Percentiles rank a stretch among this genome's conserved stretches.
These are phyloP conservation scores for Todiramphus chloris DNA, from an alignment of 2,113 vertebrate species.

Conservation along the genomic window DNA sequence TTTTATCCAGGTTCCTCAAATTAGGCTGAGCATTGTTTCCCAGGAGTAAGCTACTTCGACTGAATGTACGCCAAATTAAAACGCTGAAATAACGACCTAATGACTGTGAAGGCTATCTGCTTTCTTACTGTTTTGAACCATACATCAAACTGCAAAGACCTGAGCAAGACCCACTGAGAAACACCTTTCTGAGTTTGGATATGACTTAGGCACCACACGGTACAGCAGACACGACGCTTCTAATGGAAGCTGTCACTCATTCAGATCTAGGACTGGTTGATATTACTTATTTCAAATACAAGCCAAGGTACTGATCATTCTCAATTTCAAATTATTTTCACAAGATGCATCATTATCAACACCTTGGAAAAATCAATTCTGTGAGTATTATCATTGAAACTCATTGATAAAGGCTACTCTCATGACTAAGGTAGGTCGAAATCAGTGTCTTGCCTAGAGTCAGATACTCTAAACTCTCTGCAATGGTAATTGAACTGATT, in stretches of 20 bases:
- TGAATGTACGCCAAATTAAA: neutral
- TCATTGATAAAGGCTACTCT: neutral
- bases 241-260: neutral
- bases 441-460: neutral
- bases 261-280: neutral
- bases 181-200: neutral
- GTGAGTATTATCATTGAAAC: neutral
- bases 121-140: neutral
- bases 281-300: neutral
- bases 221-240: neutral
- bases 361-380: neutral
- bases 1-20: neutral
- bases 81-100: neutral
- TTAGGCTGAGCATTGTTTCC: neutral
- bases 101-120: neutral
- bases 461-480: neutral
- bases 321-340: neutral
- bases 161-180: neutral
- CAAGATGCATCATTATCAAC: neutral
- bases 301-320: neutral
- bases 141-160: neutral
- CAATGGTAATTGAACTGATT: neutral
- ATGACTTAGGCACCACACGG: fast-evolving
- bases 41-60: neutral
- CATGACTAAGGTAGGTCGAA: neutral